Evolutionary conservation across 2,888 invertebrate genomes (phyloP).

Genomic region (Cerceris rybyensis): DNA sequence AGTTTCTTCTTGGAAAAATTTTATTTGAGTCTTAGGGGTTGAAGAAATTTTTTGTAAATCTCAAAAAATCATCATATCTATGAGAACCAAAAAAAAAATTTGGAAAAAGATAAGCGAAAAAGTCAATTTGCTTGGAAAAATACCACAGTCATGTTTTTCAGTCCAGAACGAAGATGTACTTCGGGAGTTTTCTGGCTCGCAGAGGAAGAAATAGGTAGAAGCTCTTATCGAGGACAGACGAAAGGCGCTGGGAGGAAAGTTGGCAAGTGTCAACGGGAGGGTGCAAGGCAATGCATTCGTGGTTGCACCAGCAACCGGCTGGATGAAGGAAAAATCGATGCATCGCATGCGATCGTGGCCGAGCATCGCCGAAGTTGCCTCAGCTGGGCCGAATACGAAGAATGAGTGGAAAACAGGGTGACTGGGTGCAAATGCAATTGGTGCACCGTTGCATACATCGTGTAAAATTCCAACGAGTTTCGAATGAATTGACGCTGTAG

Average conservation of each 20-base stretch:
- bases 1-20: too few species aligned
- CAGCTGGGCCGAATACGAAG: constrained; percentile 49
- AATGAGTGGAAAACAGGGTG: constrained; percentile 30
- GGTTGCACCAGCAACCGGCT: constrained; percentile 37
- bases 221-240: constrained; percentile 3
- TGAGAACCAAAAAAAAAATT: too few species aligned
- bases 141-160: too few species aligned
- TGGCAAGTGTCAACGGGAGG: constrained; percentile 41
- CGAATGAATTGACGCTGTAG: neutral
- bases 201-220: neutral
- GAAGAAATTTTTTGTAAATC: too few species aligned
- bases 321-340: constrained; percentile 66
- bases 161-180: neutral
- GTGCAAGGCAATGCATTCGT: constrained; percentile 54
- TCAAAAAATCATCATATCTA: too few species aligned
- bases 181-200: neutral
- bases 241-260: constrained; percentile 27
- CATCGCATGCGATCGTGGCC: constrained; percentile 59
- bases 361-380: constrained; percentile 59
- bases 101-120: neutral
- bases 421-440: constrained; percentile 44
- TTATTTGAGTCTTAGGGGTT: too few species aligned
- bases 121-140: neutral
- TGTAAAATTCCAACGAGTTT: neutral
- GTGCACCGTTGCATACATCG: constrained; percentile 14